phyloP scores from a whole-genome alignment of 2,113 vertebrate genomes.

The Plotosus lineatus region DNA sequence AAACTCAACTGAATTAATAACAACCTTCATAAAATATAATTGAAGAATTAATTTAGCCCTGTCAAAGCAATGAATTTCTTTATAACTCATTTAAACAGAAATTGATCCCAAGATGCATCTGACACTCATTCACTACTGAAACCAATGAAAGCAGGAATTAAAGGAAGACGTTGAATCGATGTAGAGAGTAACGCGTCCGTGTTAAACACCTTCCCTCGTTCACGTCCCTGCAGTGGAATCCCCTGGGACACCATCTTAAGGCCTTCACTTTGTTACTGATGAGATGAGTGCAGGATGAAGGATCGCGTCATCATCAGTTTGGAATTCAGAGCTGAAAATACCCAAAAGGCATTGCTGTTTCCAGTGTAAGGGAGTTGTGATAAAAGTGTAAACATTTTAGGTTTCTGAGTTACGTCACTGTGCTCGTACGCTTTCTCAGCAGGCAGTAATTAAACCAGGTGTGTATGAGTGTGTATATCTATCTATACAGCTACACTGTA shows the following conservation, averaged over 20 bases:
- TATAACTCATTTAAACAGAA: slow-evolving; percentile 6
- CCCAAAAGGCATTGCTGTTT: slow-evolving; percentile 10
- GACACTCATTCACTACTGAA: background rate
- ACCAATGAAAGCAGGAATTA: background rate
- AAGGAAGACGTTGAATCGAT: slow-evolving; percentile 10
- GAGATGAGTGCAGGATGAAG: background rate
- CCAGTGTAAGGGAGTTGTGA: background rate
- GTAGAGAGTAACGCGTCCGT: background rate
- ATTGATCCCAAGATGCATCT: background rate
- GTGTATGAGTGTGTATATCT: background rate
- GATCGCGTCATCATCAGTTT: background rate
- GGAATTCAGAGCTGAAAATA: slow-evolving; percentile 2
- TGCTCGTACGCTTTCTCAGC: background rate
- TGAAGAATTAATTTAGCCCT: slow-evolving; percentile 31
- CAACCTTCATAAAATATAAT: slow-evolving; percentile 57
- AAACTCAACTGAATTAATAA: slow-evolving; percentile 62
- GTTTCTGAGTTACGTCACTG: background rate
- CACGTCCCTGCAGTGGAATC: background rate
- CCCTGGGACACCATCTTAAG: background rate
- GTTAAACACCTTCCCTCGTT: background rate
- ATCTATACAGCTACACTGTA: background rate
- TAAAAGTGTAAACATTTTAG: slow-evolving; percentile 20
- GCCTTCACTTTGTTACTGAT: background rate
- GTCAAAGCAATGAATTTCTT: slow-evolving; percentile 23
- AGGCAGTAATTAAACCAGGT: slow-evolving; percentile 15